Conservation (phyloP, 2,797 vertebrate species). For the Arctocebus calabarensis region DNA sequence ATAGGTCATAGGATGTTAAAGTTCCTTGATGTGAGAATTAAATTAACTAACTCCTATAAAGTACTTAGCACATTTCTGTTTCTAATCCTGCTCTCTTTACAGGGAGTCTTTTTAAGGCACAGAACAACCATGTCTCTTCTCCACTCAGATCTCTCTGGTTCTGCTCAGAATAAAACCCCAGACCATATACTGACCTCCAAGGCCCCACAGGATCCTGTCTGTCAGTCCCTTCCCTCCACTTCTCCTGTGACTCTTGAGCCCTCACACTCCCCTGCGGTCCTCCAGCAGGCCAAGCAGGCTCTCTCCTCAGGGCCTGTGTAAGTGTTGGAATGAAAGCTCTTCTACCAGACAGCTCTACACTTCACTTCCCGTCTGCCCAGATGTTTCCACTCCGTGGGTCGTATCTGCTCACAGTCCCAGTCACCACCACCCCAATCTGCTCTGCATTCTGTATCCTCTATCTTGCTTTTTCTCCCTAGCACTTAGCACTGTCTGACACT, state of each 20-base stretch:
- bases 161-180: conserved; percentile 17
- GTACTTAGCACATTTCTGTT: neutral
- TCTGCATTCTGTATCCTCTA: neutral
- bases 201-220: neutral
- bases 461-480: neutral
- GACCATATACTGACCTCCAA: neutral
- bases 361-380: neutral
- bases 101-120: neutral
- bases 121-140: neutral
- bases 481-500: neutral
- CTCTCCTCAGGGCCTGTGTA: neutral
- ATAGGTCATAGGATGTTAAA: neutral
- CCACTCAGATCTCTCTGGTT: neutral
- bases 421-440: neutral
- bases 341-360: neutral
- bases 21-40: neutral
- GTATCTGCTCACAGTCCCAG: neutral
- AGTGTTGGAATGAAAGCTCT: neutral
- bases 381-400: neutral
- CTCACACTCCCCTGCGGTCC: neutral
- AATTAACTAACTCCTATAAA: neutral
- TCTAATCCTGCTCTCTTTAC: neutral
- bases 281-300: neutral
- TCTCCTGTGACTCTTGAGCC: neutral
- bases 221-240: neutral